These are phyloP conservation scores for Chouioia cunea DNA, from an alignment of 2,888 invertebrate species.

Conservation along the genomic window DNA sequence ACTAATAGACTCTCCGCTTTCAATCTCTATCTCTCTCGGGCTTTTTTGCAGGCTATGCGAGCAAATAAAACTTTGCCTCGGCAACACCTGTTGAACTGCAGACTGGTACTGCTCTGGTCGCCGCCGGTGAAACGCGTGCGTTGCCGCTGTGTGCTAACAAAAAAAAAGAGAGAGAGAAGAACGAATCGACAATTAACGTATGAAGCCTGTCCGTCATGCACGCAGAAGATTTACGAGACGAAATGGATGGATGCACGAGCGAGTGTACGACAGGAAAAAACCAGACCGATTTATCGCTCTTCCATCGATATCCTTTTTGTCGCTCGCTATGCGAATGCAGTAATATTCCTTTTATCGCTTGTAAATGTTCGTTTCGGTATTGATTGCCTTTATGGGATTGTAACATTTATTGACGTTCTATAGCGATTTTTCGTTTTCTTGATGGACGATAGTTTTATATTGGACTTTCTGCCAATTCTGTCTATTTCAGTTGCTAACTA, in stretches of 20 bases:
- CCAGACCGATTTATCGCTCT: slow-evolving; percentile 38
- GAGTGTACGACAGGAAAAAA: slow-evolving; percentile 12
- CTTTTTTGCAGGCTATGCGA: slow-evolving; percentile 52
- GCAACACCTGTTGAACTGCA: slow-evolving; percentile 68
- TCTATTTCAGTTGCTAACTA: too few relatives aligned
- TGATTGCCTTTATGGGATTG: background rate
- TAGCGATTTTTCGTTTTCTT: too few relatives aligned
- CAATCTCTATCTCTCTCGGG: slow-evolving; percentile 44
- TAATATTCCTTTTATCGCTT: slow-evolving; percentile 30
- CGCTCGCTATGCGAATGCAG: slow-evolving; percentile 5
- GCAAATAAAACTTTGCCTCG: slow-evolving; percentile 67
- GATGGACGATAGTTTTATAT: too few relatives aligned
- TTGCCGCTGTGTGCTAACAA: background rate
- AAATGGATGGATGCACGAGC: slow-evolving; percentile 35
- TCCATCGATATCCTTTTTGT: slow-evolving; percentile 17
- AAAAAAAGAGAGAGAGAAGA: slow-evolving; percentile 23
- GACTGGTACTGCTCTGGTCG: slow-evolving; percentile 52
- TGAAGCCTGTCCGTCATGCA: slow-evolving; percentile 63
- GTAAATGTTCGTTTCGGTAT: background rate
- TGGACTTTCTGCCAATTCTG: too few relatives aligned
- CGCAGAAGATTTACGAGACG: slow-evolving; percentile 59
- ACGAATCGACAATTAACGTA: slow-evolving; percentile 63
- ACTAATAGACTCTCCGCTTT: slow-evolving; percentile 65
- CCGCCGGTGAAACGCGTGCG: background rate
- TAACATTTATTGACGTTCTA: background rate